phyloP scores from a whole-genome alignment of 2,888 invertebrate genomes.

The Acrobasis repandana region DNA sequence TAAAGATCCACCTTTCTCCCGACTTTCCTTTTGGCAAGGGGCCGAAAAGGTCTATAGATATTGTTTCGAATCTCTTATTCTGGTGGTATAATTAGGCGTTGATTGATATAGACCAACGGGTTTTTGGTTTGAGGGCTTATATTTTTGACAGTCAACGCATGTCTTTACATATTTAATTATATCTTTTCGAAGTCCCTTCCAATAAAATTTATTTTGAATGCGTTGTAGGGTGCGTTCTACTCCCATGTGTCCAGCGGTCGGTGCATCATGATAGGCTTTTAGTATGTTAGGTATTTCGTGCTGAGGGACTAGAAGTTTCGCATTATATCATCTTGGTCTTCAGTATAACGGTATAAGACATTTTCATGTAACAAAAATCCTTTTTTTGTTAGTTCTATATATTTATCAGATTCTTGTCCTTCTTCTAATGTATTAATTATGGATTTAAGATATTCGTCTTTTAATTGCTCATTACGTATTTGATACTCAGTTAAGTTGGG shows the following conservation, averaged over 20 bases:
- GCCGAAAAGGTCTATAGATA: slow-evolving; percentile 34
- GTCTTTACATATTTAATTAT: slow-evolving; percentile 37
- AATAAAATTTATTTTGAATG: slow-evolving; percentile 30
- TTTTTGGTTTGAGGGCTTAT: slow-evolving; percentile 39
- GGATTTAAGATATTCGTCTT: slow-evolving; percentile 14
- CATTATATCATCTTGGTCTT: slow-evolving; percentile 4
- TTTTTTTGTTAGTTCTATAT: neutral
- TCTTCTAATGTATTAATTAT: slow-evolving; percentile 16
- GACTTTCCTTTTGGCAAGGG: slow-evolving; percentile 32
- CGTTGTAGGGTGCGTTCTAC: slow-evolving; percentile 25
- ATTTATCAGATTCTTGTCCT: no score
- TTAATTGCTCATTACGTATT: slow-evolving; percentile 12
- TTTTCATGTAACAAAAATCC: neutral
- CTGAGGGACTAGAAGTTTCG: slow-evolving; percentile 7
- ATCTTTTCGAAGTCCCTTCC: slow-evolving; percentile 34
- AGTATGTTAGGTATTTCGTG: slow-evolving; percentile 15
- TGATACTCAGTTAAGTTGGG: neutral
- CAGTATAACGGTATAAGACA: slow-evolving; percentile 13
- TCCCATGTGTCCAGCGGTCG: slow-evolving; percentile 18
- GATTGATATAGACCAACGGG: slow-evolving; percentile 43
- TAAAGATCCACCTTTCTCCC: slow-evolving; percentile 38
- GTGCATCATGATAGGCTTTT: slow-evolving; percentile 16
- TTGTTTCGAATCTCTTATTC: slow-evolving; percentile 22
- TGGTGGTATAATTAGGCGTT: slow-evolving; percentile 24
- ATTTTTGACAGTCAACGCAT: slow-evolving; percentile 27